A percentile compares a stretch with the other conserved stretches of the same genome.
Conservation (phyloP, 2,797 vertebrate genomes). For the Macroramphosus scolopax region DNA sequence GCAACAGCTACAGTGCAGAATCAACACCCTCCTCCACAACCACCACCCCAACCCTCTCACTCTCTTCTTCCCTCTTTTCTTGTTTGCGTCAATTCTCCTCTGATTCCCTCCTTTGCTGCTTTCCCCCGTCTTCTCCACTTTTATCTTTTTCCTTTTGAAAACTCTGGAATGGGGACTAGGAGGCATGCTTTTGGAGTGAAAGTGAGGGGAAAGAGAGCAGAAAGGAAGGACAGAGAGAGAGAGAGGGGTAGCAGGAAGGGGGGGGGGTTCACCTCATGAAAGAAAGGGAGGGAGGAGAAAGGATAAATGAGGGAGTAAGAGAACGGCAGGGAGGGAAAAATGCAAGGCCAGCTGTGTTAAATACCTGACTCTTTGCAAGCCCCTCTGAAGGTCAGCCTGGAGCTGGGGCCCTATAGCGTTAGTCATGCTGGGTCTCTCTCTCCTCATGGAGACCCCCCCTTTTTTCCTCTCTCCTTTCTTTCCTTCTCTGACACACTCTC, state of each 20-base stretch:
- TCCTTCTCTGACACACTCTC: constrained; percentile 51
- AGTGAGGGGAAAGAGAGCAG: constrained; percentile 56
- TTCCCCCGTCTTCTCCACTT: constrained; percentile 64
- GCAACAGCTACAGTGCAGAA: constrained; percentile 56
- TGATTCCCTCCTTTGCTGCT: constrained; percentile 55
- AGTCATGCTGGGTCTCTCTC: constrained; percentile 70
- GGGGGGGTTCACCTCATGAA: constrained; percentile 46
- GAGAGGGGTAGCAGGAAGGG: constrained; percentile 28
- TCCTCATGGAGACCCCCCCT: constrained; percentile 36
- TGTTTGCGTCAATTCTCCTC: constrained; percentile 63
- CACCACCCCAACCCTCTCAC: constrained; percentile 25
- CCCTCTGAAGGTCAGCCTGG: constrained; percentile 73
- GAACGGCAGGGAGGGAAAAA: constrained; percentile 73
- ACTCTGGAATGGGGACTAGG: constrained; percentile 65
- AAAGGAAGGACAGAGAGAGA: constrained; percentile 54
- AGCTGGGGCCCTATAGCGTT: constrained; percentile 75
- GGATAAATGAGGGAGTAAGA: constrained; percentile 63
- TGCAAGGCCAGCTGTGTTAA: constrained; percentile 80
- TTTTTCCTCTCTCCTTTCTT: constrained; percentile 46
- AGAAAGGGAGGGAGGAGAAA: constrained; percentile 64
- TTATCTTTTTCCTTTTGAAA: constrained; percentile 78
- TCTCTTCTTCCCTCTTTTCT: constrained; percentile 59
- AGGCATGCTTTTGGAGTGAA: constrained; percentile 74
- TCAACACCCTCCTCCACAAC: constrained; percentile 21
- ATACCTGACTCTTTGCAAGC: constrained; percentile 82